Evolutionary conservation across 2,797 vertebrate genomes (phyloP).

Genomic region (Gallirallus australis): DNA sequence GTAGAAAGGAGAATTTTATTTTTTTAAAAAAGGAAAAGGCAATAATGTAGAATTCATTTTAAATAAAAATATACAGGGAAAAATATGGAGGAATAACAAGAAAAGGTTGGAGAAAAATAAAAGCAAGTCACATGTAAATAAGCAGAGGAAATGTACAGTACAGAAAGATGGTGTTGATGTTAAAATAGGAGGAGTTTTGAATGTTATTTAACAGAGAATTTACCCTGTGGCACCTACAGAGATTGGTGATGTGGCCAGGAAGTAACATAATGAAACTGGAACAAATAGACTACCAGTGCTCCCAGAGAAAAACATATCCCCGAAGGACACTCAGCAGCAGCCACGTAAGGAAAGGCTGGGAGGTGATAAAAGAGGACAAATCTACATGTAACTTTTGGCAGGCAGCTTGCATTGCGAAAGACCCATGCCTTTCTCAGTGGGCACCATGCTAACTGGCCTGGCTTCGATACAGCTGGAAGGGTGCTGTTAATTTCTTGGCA

Average conservation of each 20-base stretch:
- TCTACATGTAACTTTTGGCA: neutral
- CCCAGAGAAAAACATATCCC: neutral
- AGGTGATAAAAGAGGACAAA: neutral
- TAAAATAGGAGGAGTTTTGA: slow-evolving; percentile 1
- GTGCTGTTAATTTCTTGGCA: neutral
- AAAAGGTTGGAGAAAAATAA: neutral
- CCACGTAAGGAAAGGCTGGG: neutral
- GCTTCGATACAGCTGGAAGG: neutral
- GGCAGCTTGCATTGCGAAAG: neutral
- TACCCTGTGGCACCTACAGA: neutral
- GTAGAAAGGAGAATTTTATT: neutral
- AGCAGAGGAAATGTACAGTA: neutral
- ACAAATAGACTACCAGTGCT: neutral
- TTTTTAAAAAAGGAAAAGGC: neutral
- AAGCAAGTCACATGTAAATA: neutral
- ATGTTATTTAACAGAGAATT: neutral
- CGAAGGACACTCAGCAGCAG: neutral
- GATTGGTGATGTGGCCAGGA: neutral
- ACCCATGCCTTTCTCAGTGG: neutral
- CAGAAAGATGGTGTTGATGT: neutral
- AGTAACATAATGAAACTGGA: neutral
- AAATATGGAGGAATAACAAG: neutral
- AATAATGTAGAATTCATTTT: neutral
- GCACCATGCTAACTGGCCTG: neutral
- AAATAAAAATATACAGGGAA: neutral